These are phyloP conservation scores for Platycnemis pennipes DNA, from an alignment of 2,888 invertebrate genomes.

Conservation along the genomic window DNA sequence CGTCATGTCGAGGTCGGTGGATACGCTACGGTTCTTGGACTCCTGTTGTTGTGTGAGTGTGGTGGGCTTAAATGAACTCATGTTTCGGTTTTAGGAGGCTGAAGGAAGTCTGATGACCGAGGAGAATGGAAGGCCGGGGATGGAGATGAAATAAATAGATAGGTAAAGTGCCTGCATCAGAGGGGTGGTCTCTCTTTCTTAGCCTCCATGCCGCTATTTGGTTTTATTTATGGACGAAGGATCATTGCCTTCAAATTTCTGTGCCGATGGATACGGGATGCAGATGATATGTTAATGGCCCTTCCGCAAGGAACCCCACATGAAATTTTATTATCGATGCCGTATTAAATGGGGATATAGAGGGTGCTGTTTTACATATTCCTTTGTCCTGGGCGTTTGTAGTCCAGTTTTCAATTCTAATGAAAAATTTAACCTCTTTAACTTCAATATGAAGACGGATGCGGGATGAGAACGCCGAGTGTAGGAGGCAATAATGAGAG, in stretches of 20 bases:
- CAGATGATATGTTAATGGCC: not conserved
- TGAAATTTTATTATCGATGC: not conserved
- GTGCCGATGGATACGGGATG: not conserved
- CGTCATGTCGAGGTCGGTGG: conserved; percentile 6
- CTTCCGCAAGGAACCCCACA: not conserved
- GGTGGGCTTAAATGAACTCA: conserved; percentile 28
- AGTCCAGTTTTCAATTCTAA: not conserved
- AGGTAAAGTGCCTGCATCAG: not conserved
- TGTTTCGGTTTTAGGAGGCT: not conserved
- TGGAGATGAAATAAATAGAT: not conserved
- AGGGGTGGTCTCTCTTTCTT: not conserved
- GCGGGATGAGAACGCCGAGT: not conserved
- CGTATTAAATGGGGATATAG: not conserved
- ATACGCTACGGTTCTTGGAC: not conserved
- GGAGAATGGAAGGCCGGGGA: not conserved
- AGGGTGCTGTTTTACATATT: not conserved
- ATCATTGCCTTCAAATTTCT: conserved; percentile 5
- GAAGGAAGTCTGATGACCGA: not conserved
- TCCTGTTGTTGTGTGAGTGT: not conserved
- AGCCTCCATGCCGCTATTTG: not conserved
- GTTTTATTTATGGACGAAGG: not conserved
- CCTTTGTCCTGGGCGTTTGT: not conserved
- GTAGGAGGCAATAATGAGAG: not conserved
- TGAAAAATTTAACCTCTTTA: not conserved
- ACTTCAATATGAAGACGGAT: not conserved